Percentiles rank a stretch among this genome's conserved stretches.
Evolutionary conservation across 2,113 vertebrate species (phyloP).

Genomic region (Mobula birostris): DNA sequence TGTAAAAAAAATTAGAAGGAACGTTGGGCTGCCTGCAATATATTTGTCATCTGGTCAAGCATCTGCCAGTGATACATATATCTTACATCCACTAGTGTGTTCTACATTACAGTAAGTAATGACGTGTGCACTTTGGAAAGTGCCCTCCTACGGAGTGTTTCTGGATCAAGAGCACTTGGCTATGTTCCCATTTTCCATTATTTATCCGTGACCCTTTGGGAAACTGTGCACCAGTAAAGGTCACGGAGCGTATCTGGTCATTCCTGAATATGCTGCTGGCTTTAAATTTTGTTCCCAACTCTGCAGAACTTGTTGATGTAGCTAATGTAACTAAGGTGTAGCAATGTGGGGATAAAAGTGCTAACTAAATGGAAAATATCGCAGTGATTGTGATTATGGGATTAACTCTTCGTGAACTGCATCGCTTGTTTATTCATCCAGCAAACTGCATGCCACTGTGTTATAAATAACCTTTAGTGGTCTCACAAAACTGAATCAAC

Average conservation of each 20-base stretch:
- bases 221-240: conserved; percentile 56
- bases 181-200: conserved; percentile 53
- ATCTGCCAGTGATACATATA: too few relatives aligned
- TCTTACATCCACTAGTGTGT: background rate
- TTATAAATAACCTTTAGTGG: background rate
- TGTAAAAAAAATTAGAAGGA: too few relatives aligned
- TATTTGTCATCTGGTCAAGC: background rate
- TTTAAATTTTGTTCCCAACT: background rate
- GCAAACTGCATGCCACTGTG: background rate
- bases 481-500: background rate
- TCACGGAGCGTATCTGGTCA: conserved; percentile 42
- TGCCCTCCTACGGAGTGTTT: conserved; percentile 44
- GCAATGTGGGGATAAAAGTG: background rate
- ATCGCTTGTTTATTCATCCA: background rate
- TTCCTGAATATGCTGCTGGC: background rate
- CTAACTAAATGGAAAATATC: conserved; percentile 5
- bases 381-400: background rate
- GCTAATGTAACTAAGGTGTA: background rate
- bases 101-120: conserved; percentile 40
- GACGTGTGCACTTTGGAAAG: conserved; percentile 48
- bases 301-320: background rate
- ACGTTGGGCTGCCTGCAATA: background rate
- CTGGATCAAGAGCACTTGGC: conserved; percentile 48
- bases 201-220: conserved; percentile 50
- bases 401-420: background rate